Base-by-base conservation (phyloP, 2,797 vertebrate species). In the Sebastes paucispinis region DNA sequence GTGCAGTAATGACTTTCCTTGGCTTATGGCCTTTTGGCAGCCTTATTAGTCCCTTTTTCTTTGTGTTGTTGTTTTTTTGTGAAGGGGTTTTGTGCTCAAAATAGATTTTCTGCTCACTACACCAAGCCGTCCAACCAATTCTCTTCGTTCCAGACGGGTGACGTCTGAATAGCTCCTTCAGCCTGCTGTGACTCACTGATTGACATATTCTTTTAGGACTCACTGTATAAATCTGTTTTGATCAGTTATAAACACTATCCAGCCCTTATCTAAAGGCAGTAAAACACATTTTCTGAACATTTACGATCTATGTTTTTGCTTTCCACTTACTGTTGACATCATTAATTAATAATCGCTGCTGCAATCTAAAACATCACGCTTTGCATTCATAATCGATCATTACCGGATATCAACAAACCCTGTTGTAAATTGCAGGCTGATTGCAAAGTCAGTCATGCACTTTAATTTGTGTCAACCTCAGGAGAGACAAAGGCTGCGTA, bases 371-470 rank as follows among this genome's bases (percentile, higher is more conserved):
- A 59, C 60, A 27, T 14, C n/a, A 25, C 0, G 20, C 74, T 68
- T 79, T 77, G 82, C 82, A 79, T 83, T 76, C 25, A 55, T 34
- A n/a, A 32, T 58, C 62, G 54, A 77, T 72, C 67, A 84, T 86
- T 86, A 79, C 34, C 8, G 7, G 75, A 67, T 73, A 80, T 73
- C 69, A 84, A 75, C 72, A 82, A 79, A 52, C 58, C 36, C 16
- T 59, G 65, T 7, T 79, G 63, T 73, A 82, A 91, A 86, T 70
- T 64, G 55, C 32, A 9, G 36, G 24, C 34, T 80, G 66, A 88
- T 82, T 89, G 81, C 47, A 52, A 36, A 73, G 14, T 82, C 68
- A 78, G 39, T 73, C 24, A 59, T 78, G 78, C 62, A 78, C 59
- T 82, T 76, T 52, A 67, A 80, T 73, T 73, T 58, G 58, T 66